phyloP scores from a whole-genome alignment of 2,797 vertebrate species.

The Threskiornis aethiopicus region DNA sequence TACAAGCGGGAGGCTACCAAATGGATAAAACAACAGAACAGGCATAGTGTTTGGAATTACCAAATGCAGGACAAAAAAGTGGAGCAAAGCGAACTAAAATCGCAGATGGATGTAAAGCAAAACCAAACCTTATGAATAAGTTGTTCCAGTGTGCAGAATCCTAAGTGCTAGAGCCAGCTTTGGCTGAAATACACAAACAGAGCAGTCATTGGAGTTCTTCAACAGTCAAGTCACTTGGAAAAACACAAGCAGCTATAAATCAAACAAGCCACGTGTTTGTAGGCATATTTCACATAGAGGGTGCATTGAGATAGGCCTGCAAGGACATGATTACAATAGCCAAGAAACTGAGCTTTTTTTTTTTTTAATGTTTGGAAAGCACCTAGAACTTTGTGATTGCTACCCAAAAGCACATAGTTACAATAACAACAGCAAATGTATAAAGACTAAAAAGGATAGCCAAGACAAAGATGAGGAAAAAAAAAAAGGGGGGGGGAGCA shows the following conservation, averaged over 20 bases:
- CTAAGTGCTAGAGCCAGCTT: conserved; percentile 19
- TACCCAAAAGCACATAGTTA: background rate
- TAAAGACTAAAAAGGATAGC: background rate
- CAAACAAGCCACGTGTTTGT: conserved; percentile 19
- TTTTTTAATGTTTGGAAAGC: conserved; percentile 17
- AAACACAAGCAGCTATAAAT: conserved; percentile 52
- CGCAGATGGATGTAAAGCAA: background rate
- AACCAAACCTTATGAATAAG: conserved; percentile 36
- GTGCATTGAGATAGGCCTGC: conserved; percentile 24
- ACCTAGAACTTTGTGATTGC: conserved; percentile 23
- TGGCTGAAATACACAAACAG: conserved; percentile 42
- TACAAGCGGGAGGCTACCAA: background rate
- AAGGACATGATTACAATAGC: conserved; percentile 32
- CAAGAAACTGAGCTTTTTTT: background rate
- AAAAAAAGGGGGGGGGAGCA: background rate
- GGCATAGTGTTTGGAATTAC: background rate
- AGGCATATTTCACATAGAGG: conserved; percentile 43
- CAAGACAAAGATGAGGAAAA: background rate
- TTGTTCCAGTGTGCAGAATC: conserved; percentile 1
- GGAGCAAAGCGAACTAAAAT: background rate
- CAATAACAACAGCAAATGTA: background rate
- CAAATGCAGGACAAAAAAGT: background rate
- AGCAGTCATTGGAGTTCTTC: conserved; percentile 42
- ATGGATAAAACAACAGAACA: background rate
- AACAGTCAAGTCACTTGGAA: conserved; percentile 53